Percentiles rank a stretch among this genome's conserved stretches.
These are phyloP conservation scores for Strongylocentrotus purpuratus DNA, from an alignment of 35 echinoderm and acorn worm species.

Conservation along the genomic window DNA sequence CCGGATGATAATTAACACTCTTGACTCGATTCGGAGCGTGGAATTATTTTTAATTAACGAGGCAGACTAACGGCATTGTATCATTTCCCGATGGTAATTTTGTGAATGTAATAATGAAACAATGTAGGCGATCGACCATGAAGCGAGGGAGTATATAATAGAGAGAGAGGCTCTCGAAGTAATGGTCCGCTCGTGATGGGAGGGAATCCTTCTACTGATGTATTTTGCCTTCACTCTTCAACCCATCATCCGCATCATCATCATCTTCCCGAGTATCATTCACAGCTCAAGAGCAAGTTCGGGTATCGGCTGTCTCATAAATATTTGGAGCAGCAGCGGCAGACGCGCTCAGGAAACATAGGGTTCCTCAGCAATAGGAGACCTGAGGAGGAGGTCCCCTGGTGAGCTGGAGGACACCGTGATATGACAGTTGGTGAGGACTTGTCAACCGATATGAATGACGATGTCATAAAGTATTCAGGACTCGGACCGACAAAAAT, in stretches of 20 bases:
- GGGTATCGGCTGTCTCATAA: not conserved
- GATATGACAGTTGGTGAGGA: not conserved
- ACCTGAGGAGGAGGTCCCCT: not conserved
- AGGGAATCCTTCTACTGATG: not conserved
- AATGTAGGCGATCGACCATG: not conserved
- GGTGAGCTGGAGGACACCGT: not conserved
- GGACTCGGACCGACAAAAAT: not conserved
- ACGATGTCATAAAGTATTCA: not conserved
- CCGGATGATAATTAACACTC: not conserved
- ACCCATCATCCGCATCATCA: not conserved
- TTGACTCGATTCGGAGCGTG: not conserved
- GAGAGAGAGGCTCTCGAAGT: not conserved
- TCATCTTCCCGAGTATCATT: not conserved
- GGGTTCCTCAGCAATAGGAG: not conserved
- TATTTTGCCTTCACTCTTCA: not conserved
- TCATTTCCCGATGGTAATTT: not conserved
- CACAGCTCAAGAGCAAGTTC: not conserved
- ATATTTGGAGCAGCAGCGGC: constrained; percentile 8
- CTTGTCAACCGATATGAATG: not conserved
- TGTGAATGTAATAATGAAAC: not conserved
- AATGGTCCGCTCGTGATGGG: not conserved
- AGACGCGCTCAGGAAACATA: not conserved
- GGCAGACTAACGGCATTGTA: not conserved
- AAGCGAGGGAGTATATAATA: not conserved
- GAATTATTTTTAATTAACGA: not conserved